Conservation (phyloP, 2,797 vertebrate genomes). For the Sebastes paucispinis region DNA sequence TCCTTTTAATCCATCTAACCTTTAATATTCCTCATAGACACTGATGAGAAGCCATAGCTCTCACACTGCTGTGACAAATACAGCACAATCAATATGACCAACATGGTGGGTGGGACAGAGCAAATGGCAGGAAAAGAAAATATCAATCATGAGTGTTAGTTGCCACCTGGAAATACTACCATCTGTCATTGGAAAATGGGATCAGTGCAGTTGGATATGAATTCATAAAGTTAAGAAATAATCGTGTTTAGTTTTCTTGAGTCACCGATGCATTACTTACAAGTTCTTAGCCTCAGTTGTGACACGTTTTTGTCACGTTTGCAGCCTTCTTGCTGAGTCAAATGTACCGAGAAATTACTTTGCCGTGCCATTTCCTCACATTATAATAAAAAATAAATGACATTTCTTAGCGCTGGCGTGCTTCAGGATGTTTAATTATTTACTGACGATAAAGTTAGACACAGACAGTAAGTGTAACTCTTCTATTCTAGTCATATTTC, state of each 20-base stretch:
- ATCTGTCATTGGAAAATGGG: neutral
- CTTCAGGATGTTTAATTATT: neutral
- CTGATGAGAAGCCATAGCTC: neutral
- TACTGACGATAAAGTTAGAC: neutral
- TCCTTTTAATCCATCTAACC: neutral
- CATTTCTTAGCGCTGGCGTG: neutral
- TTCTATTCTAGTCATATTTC: neutral
- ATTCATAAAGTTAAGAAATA: neutral
- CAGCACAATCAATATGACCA: conserved; percentile 4
- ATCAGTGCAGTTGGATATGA: neutral
- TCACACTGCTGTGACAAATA: neutral
- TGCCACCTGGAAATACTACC: neutral
- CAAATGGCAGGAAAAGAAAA: neutral
- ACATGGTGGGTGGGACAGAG: neutral
- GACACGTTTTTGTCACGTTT: neutral
- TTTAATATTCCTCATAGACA: neutral
- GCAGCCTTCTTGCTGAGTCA: neutral
- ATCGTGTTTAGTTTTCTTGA: neutral
- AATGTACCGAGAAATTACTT: neutral
- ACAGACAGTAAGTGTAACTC: neutral
- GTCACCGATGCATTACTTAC: neutral
- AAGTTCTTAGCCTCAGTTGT: neutral
- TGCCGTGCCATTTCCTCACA: neutral
- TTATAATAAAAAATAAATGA: neutral
- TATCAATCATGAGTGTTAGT: neutral